Evolutionary conservation across 1,140 invertebrate species (phyloP), one percentile per base, ranked within the genome.

Genomic region (Heliothis subflexa): DNA sequence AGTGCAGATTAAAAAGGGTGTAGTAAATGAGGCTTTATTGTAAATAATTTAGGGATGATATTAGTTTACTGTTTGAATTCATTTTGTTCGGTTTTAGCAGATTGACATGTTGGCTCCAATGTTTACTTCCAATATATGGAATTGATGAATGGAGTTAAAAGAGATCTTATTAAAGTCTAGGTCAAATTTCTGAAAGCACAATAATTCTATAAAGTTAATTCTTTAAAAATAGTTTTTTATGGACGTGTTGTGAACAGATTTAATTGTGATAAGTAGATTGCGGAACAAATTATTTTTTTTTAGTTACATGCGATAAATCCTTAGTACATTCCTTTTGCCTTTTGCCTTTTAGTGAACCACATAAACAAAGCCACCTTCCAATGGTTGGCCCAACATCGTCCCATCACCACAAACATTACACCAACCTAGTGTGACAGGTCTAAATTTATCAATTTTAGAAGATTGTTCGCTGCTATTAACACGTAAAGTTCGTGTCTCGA

Each of bases 361-460:
- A 11, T 11, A 40, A 45, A 64, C 7, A 25, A n/a, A 61, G 28
- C 21, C 5, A 13, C 0, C 1, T 11, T 14, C 64, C 64, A 49
- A 50, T n/a, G 9, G 7, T 18, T 28, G 21, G 45, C 4, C 21
- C 21, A 50, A 50, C 47, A 1, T 11, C 11, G 21, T 18, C 47
- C 10, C 45, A 70, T 70, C 66, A n/a, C 5, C 18, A 52, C 66
- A 13, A 70, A 70, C 40, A 12, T 70, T 70, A 45, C 21, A 0
- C 47, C 66, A 70, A 70, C 12, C 18, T 49, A 7, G 81, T 88
- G 79, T 89, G 88, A 87, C 87, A 93, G 87, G 89, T 82, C 82
- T 88, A 89, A 92, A 93, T 92, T 92, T 92, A 93, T 93, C 89
- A 93, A 93, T 93, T 93, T 91, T 88, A 81, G 84, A 90, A 91